A percentile compares a stretch with the other conserved stretches of the same genome.
phyloP scores from a whole-genome alignment of 1,140 invertebrate species.

The Drosophila lacteicornis region DNA sequence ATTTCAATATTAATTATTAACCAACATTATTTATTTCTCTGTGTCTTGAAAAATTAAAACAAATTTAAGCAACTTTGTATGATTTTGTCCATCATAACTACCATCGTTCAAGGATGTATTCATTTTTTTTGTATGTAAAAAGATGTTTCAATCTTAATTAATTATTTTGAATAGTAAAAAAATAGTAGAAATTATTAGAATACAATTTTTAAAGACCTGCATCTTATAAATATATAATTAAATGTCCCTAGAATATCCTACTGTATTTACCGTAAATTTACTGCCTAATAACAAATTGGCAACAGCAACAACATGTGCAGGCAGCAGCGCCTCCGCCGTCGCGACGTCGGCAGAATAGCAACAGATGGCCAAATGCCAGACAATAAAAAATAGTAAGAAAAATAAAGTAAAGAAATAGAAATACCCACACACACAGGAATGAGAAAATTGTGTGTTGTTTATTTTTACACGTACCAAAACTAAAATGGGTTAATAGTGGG shows the following conservation, averaged over 20 bases:
- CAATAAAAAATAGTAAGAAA: constrained; percentile 21
- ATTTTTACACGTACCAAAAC: constrained; percentile 71
- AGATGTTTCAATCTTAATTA: too few species aligned
- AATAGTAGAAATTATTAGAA: too few species aligned
- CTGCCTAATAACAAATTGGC: constrained; percentile 17
- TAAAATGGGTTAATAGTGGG: constrained; percentile 79
- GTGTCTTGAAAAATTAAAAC: neutral
- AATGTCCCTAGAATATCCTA: neutral
- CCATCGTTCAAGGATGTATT: too few species aligned
- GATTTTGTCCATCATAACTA: too few species aligned
- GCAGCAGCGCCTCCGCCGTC: constrained; percentile 7
- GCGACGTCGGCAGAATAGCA: constrained; percentile 31
- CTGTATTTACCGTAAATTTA: neutral
- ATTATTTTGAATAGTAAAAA: too few species aligned
- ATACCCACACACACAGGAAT: constrained; percentile 32
- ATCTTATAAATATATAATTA: neutral
- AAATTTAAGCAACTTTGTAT: too few species aligned
- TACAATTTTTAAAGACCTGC: neutral
- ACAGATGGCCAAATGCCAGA: constrained; percentile 50
- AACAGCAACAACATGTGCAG: constrained; percentile 24
- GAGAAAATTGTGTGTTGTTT: constrained; percentile 58
- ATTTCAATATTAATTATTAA: neutral
- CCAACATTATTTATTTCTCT: neutral
- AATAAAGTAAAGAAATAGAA: constrained; percentile 14
- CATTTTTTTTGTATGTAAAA: too few species aligned